A percentile compares a stretch with the other conserved stretches of the same genome.
phyloP scores from a whole-genome alignment of 2,797 vertebrate genomes.

The Lindbergichthys nudifrons region DNA sequence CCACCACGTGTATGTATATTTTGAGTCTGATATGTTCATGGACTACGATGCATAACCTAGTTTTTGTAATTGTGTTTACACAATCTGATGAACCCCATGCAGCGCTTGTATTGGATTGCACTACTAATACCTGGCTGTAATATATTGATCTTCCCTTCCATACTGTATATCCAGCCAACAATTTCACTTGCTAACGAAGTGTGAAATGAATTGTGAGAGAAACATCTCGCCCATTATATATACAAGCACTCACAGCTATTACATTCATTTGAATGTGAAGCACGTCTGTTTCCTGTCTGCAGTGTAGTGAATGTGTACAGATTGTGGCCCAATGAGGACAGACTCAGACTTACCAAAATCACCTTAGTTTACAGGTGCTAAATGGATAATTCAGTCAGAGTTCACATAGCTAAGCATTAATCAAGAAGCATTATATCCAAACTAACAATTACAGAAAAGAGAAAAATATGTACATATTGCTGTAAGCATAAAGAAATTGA shows the following conservation, averaged over 20 bases:
- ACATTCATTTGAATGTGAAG: constrained; percentile 60
- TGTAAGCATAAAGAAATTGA: constrained; percentile 44
- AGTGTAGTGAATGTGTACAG: constrained; percentile 24
- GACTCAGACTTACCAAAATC: constrained; percentile 50
- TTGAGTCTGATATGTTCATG: constrained; percentile 7
- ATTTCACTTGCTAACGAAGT: constrained; percentile 73
- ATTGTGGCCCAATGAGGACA: constrained; percentile 5
- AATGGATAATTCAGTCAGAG: constrained; percentile 39
- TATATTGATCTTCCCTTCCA: constrained; percentile 62
- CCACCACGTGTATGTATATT: constrained; percentile 3
- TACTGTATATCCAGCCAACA: constrained; percentile 61
- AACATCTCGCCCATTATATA: constrained; percentile 62
- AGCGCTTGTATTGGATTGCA: constrained; percentile 33
- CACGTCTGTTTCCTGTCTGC: constrained; percentile 50
- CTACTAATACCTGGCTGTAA: constrained; percentile 61
- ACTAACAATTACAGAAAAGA: constrained; percentile 55
- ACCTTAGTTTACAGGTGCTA: constrained; percentile 43
- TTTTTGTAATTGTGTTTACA: constrained; percentile 54
- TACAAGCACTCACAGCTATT: constrained; percentile 52
- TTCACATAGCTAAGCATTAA: constrained; percentile 39
- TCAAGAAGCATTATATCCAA: constrained; percentile 44
- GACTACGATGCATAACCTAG: constrained; percentile 19
- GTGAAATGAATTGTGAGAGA: constrained; percentile 77
- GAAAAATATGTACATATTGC: constrained; percentile 42
- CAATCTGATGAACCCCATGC: constrained; percentile 38